A percentile compares a stretch with the other conserved stretches of the same genome.
phyloP scores from a whole-genome alignment of 2,113 vertebrate genomes.

The Aythya baeri region DNA sequence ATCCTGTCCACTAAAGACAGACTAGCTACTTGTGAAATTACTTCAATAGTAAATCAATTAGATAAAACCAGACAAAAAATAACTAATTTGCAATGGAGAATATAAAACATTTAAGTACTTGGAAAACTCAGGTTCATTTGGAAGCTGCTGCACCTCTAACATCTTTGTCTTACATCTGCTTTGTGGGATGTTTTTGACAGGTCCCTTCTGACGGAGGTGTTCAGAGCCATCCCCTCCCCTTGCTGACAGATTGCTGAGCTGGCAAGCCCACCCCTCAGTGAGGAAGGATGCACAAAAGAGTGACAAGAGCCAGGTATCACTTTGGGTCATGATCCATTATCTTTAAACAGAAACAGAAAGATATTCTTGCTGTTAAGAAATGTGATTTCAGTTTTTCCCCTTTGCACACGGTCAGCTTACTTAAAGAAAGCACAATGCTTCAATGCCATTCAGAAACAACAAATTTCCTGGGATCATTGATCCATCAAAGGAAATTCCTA shows the following conservation, averaged over 20 bases:
- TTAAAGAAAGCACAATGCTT: not conserved
- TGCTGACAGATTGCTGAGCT: not conserved
- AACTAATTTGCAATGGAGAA: not conserved
- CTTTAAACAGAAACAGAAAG: not conserved
- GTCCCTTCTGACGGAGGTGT: not conserved
- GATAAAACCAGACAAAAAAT: not conserved
- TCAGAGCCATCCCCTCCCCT: not conserved
- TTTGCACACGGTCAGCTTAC: not conserved
- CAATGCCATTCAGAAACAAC: not conserved
- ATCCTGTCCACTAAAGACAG: not conserved
- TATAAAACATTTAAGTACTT: not conserved
- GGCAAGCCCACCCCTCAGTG: fast-evolving
- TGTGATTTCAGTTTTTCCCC: not conserved
- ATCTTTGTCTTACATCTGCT: slow-evolving; percentile 1
- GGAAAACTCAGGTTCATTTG: not conserved
- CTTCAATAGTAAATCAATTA: not conserved
- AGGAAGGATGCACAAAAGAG: not conserved
- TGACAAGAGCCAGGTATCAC: not conserved
- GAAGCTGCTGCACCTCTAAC: not conserved
- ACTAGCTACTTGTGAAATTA: not conserved
- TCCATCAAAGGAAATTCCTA: not conserved
- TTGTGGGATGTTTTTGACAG: slow-evolving; percentile 1
- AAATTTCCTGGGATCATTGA: not conserved
- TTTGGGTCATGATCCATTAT: not conserved
- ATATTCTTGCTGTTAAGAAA: not conserved